Base-by-base conservation (phyloP, 2,888 invertebrate genomes). In the Troilus luridus region DNA sequence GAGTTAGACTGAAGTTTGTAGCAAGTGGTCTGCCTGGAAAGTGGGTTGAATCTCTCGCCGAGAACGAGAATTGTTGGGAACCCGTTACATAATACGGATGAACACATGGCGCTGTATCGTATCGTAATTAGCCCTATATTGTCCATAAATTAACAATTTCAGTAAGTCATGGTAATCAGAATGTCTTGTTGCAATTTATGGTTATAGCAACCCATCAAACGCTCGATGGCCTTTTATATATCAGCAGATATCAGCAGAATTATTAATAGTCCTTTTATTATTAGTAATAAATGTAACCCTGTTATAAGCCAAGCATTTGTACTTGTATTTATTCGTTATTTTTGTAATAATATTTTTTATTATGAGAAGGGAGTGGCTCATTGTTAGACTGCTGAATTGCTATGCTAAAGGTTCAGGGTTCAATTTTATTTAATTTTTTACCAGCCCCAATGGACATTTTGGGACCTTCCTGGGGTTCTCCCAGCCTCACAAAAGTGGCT, bases 51-150 rank as follows among this genome's bases (percentile, higher is more conserved):
- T 17, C 54, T 21, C 19, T 77, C 21, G 14, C 21, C 5, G 19
- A 21, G 19, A 41, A 81, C 21, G 6, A 10, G 54, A 9, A 27
- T 77, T 41, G 21, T 0, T 21, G 9, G 54, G 21, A n/a, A 81
- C 54, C 81, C 81, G 81, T 81, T 81, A 19, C 81, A 54, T 81
- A 81, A 81, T 21, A 81, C 54, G 54, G 8, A 81, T 81, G 81
- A 56, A 41, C 81, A 81, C 21, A 81, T 81, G 81, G 81, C 56
- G 9, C 54, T 81, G 19, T 54, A 81, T 81, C 21, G 10, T 19
- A 11, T 14, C 19, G 56, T 81, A 81, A 81, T 81, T 54, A 81
- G 54, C 81, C 21, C 54, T 21, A 54, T 81, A 67, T 67, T 24
- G 67, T 67, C 67, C 24, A 64, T 67, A 67, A 67, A 67, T 67